Evolutionary conservation across 2,113 vertebrate species (phyloP), one percentile per base, ranked within the genome.

Genomic region (Lathamus discolor): DNA sequence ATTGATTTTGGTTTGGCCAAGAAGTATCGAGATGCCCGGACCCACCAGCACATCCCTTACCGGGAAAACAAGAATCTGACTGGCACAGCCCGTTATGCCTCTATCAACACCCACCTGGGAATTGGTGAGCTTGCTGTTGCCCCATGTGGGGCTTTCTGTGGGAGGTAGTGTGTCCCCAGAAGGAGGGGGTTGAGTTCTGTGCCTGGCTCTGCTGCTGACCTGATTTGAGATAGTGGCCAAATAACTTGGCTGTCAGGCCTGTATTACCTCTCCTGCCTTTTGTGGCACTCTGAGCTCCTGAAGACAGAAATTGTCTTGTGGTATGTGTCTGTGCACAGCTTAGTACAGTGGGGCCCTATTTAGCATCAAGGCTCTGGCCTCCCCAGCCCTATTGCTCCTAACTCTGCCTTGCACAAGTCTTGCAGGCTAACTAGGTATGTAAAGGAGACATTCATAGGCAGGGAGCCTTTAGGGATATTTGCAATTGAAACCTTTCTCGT

Each of bases 61-160:
- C 98, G 99, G 98, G 99, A 99, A 99, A 99, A 99, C 98, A 99
- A 99, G 98, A 99, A 99, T 93, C 98, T 99, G 96, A 99, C 99
- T 0, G 99, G 99, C 97, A 99, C 99, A 4, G 99, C 99, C 15
- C 99, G 99, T 93, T 99, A 99, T 0, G 99, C 99, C 93, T 99
- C 99, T 92, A 99, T 99, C 98, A 99, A 99, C 97, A 99, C 99
- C 35, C 99, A 99, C 96, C 97, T 99, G 96, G 99, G 99, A 91
- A 99, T 99, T 0, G 99, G 99, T 99, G 97, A 98, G 98, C 72
- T 63, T 92, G 33, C 44, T 80, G 16, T 64, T 75, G 31, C 25
- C 23, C 27, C 24, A 52, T 10, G 20, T 52, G 55, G 64, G 63
- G 24, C n/a, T 94, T 74, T 80, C 44, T 25, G 17, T 22, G 86